A percentile compares a stretch with the other conserved stretches of the same genome.
These are phyloP conservation scores for Andrena chrysosceles DNA, from an alignment of 2,888 invertebrate species.

Conservation along the genomic window DNA sequence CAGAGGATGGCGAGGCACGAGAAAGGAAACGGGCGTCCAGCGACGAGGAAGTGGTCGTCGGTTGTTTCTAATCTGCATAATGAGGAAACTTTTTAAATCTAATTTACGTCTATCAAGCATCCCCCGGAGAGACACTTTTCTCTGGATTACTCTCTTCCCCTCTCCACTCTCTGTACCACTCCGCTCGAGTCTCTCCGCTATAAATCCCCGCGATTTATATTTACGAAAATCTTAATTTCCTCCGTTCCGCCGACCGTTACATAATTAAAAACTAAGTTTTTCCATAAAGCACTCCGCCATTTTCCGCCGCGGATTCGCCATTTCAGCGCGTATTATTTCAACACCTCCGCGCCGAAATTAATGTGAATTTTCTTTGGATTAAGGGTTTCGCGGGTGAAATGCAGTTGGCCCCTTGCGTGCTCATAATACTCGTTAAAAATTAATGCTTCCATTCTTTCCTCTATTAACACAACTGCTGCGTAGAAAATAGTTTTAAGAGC, in stretches of 20 bases:
- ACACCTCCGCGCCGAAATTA: constrained; percentile 2
- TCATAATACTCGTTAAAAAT: neutral
- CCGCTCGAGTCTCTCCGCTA: neutral
- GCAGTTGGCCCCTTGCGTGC: neutral
- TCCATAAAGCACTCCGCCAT: constrained; percentile 7
- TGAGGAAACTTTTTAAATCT: constrained; percentile 62
- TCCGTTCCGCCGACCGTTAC: constrained; percentile 28
- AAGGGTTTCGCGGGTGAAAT: neutral
- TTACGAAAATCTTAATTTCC: constrained; percentile 56
- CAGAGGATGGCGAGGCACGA: neutral
- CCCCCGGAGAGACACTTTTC: constrained; percentile 24
- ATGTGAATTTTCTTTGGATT: constrained; percentile 20
- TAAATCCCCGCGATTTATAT: constrained; percentile 55
- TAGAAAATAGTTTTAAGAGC: too few species aligned
- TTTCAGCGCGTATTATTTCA: constrained; percentile 25
- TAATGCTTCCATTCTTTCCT: constrained; percentile 14
- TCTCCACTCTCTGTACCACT: neutral
- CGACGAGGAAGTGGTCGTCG: neutral
- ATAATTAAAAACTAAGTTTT: constrained; percentile 56
- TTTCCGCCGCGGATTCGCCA: neutral
- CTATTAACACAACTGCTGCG: too few species aligned
- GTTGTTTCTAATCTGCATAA: constrained; percentile 59
- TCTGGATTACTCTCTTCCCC: constrained; percentile 27
- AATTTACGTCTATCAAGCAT: constrained; percentile 58
- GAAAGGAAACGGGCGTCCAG: constrained; percentile 15